These are phyloP conservation scores for Anableps anableps DNA, from an alignment of 2,797 vertebrate genomes.

Conservation along the genomic window DNA sequence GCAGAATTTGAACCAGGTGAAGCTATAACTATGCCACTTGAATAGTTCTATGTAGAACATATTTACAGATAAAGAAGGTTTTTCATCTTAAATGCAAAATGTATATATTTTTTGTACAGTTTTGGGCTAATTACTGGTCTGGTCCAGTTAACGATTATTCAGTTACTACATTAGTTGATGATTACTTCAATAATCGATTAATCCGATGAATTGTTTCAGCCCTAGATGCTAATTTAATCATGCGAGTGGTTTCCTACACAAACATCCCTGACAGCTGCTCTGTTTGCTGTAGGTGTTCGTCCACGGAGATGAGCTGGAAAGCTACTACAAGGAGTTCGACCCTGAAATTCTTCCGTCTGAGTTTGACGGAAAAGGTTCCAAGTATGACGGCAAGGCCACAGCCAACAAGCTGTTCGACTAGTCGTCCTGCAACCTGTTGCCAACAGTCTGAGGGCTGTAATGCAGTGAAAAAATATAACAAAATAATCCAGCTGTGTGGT, in stretches of 20 bases:
- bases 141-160: too few relatives aligned
- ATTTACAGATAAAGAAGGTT: too few relatives aligned
- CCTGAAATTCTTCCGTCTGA: constrained; percentile 91
- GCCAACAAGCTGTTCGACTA: constrained; percentile 89
- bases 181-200: too few relatives aligned
- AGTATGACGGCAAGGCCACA: constrained; percentile 89
- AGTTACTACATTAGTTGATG: too few relatives aligned
- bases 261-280: constrained; percentile 10
- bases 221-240: not conserved
- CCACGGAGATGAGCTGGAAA: constrained; percentile 92
- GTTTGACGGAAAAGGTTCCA: constrained; percentile 90
- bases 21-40: too few relatives aligned
- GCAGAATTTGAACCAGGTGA: too few relatives aligned
- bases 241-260: not conserved
- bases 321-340: constrained; percentile 94
- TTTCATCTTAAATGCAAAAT: too few relatives aligned
- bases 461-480: too few relatives aligned
- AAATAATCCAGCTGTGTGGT: constrained; percentile 45
- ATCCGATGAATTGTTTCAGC: too few relatives aligned
- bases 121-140: too few relatives aligned
- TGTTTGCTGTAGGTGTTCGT: constrained; percentile 88
- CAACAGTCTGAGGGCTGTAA: constrained; percentile 3
- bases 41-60: too few relatives aligned
- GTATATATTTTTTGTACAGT: too few relatives aligned
- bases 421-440: constrained; percentile 63